Evolutionary conservation across 2,888 invertebrate species (phyloP).

Genomic region (Lasioglossum malachurum): DNA sequence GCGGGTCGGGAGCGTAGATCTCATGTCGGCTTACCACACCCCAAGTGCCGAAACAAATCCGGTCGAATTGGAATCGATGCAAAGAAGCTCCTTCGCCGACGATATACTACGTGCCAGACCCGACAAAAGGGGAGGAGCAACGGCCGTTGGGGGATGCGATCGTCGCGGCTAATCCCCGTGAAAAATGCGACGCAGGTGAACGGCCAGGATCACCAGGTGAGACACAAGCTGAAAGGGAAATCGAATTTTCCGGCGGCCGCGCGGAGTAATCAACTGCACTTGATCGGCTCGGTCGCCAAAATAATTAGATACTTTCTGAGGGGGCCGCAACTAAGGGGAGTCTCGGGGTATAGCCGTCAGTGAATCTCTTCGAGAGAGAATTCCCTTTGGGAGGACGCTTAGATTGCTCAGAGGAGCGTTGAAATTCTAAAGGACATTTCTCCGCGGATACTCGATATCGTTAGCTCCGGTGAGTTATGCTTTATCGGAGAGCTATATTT

Average conservation of each 20-base stretch:
- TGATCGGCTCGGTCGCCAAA: constrained; percentile 36
- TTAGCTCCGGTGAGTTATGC: not conserved
- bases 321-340: not conserved
- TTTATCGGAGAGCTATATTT: constrained; percentile 14
- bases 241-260: constrained; percentile 48
- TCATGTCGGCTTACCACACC: constrained; percentile 85
- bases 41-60: constrained; percentile 84
- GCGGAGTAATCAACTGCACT: constrained; percentile 50
- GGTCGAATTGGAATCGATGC: constrained; percentile 82
- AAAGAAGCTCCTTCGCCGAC: constrained; percentile 76
- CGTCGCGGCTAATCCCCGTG: constrained; percentile 78
- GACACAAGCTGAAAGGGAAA: constrained; percentile 27
- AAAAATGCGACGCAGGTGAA: constrained; percentile 82
- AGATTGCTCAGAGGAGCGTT: not conserved
- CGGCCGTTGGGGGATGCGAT: constrained; percentile 62
- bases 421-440: not conserved
- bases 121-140: constrained; percentile 71
- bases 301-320: constrained; percentile 45
- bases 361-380: not conserved
- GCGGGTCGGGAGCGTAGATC: constrained; percentile 77
- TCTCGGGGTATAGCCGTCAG: not conserved
- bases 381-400: not conserved
- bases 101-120: constrained; percentile 45
- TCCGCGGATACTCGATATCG: not conserved
- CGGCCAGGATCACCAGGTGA: constrained; percentile 64